Evolutionary conservation across 2,113 vertebrate genomes (phyloP).

Genomic region (Cinclus mexicanus): DNA sequence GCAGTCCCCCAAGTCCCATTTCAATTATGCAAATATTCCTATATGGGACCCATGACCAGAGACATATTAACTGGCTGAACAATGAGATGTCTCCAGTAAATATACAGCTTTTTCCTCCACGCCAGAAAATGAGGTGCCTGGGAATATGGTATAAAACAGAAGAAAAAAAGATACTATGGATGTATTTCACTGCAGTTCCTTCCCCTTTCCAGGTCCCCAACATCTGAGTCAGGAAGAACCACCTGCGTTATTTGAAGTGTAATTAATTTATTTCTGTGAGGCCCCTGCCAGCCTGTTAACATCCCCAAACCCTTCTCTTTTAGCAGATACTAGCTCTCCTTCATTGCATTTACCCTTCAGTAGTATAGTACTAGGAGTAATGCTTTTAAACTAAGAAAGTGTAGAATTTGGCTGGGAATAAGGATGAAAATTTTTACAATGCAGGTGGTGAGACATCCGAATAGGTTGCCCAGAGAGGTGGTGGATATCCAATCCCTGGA

Average conservation of each 20-base stretch:
- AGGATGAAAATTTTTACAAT: neutral
- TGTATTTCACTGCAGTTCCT: neutral
- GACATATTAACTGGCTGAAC: neutral
- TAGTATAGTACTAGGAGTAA: neutral
- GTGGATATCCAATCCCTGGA: neutral
- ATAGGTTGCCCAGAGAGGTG: neutral
- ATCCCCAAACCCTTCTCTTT: neutral
- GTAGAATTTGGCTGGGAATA: neutral
- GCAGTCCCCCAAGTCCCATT: neutral
- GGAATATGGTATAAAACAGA: neutral
- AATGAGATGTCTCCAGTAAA: neutral
- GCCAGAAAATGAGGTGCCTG: neutral
- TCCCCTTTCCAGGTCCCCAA: neutral
- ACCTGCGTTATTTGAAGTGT: neutral
- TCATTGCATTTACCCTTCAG: neutral
- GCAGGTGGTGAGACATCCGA: neutral
- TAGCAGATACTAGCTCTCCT: neutral
- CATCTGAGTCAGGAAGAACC: neutral
- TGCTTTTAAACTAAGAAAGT: neutral
- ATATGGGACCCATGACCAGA: neutral
- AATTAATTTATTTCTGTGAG: neutral
- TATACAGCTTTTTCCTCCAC: neutral
- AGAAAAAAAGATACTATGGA: neutral
- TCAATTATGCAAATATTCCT: neutral
- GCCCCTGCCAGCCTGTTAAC: neutral